phyloP scores from a whole-genome alignment of 2,888 invertebrate species.

The Ornithoptera alexandrae region DNA sequence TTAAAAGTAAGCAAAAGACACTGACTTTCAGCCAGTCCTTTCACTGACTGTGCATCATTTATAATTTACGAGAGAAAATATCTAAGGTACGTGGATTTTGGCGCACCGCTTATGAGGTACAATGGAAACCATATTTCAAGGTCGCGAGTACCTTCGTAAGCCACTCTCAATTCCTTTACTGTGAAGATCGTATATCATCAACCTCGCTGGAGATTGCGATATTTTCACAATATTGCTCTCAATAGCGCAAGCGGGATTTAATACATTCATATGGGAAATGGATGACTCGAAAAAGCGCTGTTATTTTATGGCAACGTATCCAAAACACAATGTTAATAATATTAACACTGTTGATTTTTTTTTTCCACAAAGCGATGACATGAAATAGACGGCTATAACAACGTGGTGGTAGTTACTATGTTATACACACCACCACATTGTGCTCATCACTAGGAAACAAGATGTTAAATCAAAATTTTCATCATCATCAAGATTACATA shows the following conservation, averaged over 20 bases:
- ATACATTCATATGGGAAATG: slow-evolving; percentile 44
- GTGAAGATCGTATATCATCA: slow-evolving; percentile 39
- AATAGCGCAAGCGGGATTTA: slow-evolving; percentile 43
- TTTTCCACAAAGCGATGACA: too few species aligned
- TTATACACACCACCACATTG: too few species aligned
- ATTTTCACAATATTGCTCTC: slow-evolving; percentile 43
- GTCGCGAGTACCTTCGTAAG: slow-evolving; percentile 32
- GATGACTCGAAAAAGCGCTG: slow-evolving; percentile 32
- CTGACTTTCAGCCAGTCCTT: not conserved
- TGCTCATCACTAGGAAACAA: too few species aligned
- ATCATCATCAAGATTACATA: too few species aligned
- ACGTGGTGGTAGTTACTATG: too few species aligned
- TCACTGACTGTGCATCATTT: not conserved
- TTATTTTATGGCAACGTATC: slow-evolving; percentile 4
- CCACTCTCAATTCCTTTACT: slow-evolving; percentile 38
- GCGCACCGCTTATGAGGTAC: slow-evolving; percentile 8
- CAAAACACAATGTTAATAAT: not conserved
- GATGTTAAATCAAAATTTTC: too few species aligned
- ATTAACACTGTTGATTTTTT: not conserved
- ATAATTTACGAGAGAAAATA: slow-evolving; percentile 11
- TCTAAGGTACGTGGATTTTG: slow-evolving; percentile 14
- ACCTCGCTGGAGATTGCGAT: slow-evolving; percentile 37
- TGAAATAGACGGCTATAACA: too few species aligned
- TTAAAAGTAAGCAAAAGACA: not conserved
- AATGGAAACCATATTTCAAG: slow-evolving; percentile 31